Percentiles rank a stretch among this genome's conserved stretches.
Evolutionary conservation across 2,113 vertebrate species (phyloP).

Genomic region (Ondatra zibethicus): DNA sequence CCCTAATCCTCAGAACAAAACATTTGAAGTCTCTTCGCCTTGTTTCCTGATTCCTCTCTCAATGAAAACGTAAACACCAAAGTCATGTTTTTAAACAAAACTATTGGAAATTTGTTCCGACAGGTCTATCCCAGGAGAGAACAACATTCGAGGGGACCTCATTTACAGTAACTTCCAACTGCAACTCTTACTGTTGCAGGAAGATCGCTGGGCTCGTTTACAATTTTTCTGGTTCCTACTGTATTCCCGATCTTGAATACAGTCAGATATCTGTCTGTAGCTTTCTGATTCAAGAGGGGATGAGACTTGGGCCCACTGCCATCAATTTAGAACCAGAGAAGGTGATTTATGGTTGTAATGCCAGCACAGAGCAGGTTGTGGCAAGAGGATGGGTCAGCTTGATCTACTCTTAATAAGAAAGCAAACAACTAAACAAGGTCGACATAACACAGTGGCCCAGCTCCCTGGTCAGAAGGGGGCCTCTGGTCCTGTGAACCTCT

Average conservation of each 20-base stretch:
- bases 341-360: too few relatives aligned
- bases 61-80: neutral
- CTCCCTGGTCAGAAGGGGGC: neutral
- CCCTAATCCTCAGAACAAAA: neutral
- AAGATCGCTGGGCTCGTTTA: too few relatives aligned
- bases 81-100: neutral
- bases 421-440: neutral
- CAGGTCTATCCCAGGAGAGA: neutral
- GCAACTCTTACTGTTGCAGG: neutral
- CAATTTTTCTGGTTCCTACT: neutral
- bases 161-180: neutral
- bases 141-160: too few relatives aligned
- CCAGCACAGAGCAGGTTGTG: neutral
- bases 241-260: neutral
- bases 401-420: neutral
- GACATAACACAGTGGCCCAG: fast-evolving
- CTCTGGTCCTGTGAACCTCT: fast-evolving
- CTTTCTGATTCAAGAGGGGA: neutral
- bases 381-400: neutral
- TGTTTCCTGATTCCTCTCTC: neutral
- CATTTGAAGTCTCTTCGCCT: neutral
- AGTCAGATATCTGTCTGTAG: neutral
- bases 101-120: neutral
- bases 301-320: neutral
- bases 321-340: neutral